These are phyloP conservation scores for Babyrousa celebensis DNA, from an alignment of 2,797 vertebrate genomes.

Conservation along the genomic window DNA sequence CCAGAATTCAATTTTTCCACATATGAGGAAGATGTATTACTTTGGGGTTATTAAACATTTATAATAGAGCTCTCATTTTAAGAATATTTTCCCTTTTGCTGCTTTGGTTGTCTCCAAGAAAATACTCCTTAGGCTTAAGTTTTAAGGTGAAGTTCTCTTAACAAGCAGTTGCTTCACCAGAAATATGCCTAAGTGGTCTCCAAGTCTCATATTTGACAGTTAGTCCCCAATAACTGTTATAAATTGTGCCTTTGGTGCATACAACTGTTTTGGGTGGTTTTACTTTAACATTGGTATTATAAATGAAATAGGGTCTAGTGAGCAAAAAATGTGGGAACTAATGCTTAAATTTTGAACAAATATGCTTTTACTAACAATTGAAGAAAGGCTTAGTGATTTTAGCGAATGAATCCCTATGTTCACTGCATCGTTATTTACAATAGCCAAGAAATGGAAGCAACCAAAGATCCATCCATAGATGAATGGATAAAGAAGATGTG, in stretches of 20 bases:
- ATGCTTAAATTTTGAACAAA: constrained; percentile 54
- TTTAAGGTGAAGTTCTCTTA: constrained; percentile 53
- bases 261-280: constrained; percentile 56
- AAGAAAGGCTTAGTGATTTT: background rate
- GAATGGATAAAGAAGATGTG: background rate
- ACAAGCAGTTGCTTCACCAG: constrained; percentile 59
- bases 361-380: constrained; percentile 39
- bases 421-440: too few species aligned
- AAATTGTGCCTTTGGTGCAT: constrained; percentile 54
- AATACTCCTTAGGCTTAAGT: constrained; percentile 58
- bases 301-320: constrained; percentile 11
- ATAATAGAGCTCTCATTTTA: constrained; percentile 71
- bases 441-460: background rate
- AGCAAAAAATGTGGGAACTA: constrained; percentile 28
- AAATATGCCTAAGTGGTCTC: constrained; percentile 36
- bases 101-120: constrained; percentile 67
- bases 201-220: constrained; percentile 47
- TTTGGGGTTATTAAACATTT: constrained; percentile 64
- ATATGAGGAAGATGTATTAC: constrained; percentile 66
- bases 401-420: background rate
- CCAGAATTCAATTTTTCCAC: constrained; percentile 49
- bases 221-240: constrained; percentile 26
- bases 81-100: constrained; percentile 67
- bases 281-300: constrained; percentile 60
- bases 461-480: background rate